Base-by-base conservation (phyloP, 1,140 invertebrate genomes). In the Belonocnema kinseyi region DNA sequence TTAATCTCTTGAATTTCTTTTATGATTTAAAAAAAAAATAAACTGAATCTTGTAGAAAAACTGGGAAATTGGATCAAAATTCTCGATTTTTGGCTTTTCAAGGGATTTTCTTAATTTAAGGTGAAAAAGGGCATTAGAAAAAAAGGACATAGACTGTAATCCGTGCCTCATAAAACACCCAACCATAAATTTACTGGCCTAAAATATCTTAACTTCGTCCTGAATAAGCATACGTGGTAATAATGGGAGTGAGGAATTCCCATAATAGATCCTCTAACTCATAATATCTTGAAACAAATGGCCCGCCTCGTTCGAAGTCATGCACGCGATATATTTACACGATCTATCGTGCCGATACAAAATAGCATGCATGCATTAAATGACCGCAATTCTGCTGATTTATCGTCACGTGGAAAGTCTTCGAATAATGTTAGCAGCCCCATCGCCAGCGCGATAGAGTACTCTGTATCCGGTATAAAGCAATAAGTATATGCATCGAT, bases 191-290 rank as follows among this genome's bases (percentile, higher is more conserved):
- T 40, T 66, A 16, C 58, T 7, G 16, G 8, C 4, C 26, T 40
- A 66, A 66, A 66, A 66, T 66, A 66, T 46, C 61, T 66, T 66
- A 66, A 66, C 61, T 66, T 66, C n/a, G 61, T 66, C 14, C 61
- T 66, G 33, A 66, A 66, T 66, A 66, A 66, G 61, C 61, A 40
- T 14, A 14, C 4, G 21, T 33, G n/a, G 61, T 40, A 46, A 46
- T 46, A 46, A 14, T 66, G 26, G 26, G 13, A 66, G 61, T 66
- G 61, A 66, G 61, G 61, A 66, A 66, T 66, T 66, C 61, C 33
- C 40, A 66, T 66, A 66, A 66, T 66, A 66, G 13, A 40, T 33
- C 33, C 58, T 33, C 61, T 66, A 40, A 66, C 61, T 66, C 26
- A 66, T 66, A 66, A 66, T 66, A 66, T 66, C 3, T 66, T 26